Evolutionary conservation across 1,140 invertebrate species (phyloP).

Genomic region (Brachionus koreanus): DNA sequence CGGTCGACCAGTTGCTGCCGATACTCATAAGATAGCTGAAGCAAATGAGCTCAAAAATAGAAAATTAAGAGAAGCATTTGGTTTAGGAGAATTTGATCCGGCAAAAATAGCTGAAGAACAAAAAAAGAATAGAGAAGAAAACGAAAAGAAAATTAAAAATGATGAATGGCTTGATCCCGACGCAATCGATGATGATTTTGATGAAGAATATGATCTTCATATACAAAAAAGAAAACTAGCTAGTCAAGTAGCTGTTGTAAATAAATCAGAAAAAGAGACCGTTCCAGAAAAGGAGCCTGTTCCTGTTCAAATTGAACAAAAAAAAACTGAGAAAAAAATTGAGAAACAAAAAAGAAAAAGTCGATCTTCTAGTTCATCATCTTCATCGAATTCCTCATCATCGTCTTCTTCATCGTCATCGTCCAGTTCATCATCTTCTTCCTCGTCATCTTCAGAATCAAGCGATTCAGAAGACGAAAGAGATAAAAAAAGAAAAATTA

Average conservation of each 20-base stretch:
- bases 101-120: constrained; percentile 65
- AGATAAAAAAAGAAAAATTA: background rate
- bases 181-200: constrained; percentile 10
- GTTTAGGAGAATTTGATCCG: constrained; percentile 84
- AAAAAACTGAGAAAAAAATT: background rate
- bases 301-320: constrained; percentile 4
- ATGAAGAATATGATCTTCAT: constrained; percentile 21
- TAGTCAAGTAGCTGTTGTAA: constrained; percentile 18
- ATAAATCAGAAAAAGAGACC: background rate
- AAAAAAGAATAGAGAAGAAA: constrained; percentile 44
- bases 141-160: constrained; percentile 35
- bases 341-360: constrained; percentile 6
- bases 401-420: background rate
- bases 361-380: background rate
- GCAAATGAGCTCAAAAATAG: constrained; percentile 94
- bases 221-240: constrained; percentile 18
- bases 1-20: constrained; percentile 73
- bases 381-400: constrained; percentile 11
- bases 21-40: constrained; percentile 89
- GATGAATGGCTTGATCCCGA: constrained; percentile 45
- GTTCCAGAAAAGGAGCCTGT: background rate
- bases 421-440: background rate
- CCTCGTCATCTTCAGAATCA: background rate
- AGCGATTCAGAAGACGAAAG: constrained; percentile 4
- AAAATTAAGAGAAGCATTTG: constrained; percentile 82